phyloP scores from a whole-genome alignment of 1,140 invertebrate genomes.

The Sarcophaga peregrina region DNA sequence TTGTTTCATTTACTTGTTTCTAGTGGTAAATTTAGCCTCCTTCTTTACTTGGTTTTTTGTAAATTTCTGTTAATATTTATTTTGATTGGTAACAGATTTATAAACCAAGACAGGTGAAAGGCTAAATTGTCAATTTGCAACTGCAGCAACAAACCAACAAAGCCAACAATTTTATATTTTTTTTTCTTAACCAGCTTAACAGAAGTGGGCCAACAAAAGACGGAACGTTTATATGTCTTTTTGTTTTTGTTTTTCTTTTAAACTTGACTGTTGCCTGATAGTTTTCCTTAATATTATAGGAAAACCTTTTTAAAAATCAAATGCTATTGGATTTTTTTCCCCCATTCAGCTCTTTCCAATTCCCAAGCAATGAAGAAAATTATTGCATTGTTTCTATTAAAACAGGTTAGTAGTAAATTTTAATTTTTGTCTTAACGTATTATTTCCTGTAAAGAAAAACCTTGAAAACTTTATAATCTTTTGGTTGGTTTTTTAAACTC shows the following conservation, averaged over 20 bases:
- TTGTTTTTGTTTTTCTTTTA: background rate
- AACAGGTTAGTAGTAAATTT: constrained; percentile 24
- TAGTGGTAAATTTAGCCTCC: background rate
- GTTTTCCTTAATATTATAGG: no score
- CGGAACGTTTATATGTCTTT: background rate
- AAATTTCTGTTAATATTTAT: constrained; percentile 61
- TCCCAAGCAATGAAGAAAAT: background rate
- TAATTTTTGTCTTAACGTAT: background rate
- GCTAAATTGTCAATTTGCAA: constrained; percentile 67
- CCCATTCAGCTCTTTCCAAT: no score
- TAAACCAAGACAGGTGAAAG: constrained; percentile 65
- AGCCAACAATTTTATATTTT: constrained; percentile 45
- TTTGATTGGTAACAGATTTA: constrained; percentile 66
- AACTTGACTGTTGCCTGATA: no score
- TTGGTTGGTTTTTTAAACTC: background rate
- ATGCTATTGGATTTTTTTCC: no score
- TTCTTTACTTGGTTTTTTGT: background rate
- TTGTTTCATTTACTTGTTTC: background rate
- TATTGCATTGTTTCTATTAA: constrained; percentile 22
- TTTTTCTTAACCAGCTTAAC: background rate
- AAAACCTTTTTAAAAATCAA: no score
- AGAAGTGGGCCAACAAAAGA: constrained; percentile 28
- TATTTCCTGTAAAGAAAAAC: background rate
- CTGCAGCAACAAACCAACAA: constrained; percentile 49
- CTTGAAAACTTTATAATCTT: constrained; percentile 14